Evolutionary conservation across 1,140 invertebrate genomes (phyloP), one percentile per base, ranked within the genome.

Genomic region (Drosophila littoralis): DNA sequence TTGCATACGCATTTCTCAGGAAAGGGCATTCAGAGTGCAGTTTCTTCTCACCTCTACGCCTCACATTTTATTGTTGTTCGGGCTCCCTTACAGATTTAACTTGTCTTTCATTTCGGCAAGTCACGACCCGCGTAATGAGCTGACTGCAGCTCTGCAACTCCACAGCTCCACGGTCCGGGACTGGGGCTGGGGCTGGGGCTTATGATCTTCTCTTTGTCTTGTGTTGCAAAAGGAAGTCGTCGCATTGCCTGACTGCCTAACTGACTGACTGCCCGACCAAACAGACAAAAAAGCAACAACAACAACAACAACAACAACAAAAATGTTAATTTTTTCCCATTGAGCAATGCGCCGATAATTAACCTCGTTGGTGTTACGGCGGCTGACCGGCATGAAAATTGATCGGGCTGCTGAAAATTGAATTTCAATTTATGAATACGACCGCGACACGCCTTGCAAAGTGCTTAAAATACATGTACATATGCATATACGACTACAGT

Each of bases 121-220:
- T 89, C 84, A 89, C 84, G 84, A 89, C 84, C 84, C 84, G 77
- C 85, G 84, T 89, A 89, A 89, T 89, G 84, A 89, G 84, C 84
- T 59, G 60, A 57, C 59, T 64, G 52, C 51, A 54, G 51, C 51
- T 54, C 51, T 22, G 22, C 22, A 54, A 33, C 51, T 54, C 33
- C 51, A 54, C 17, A 54, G 51, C 51, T 54, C 33, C 51, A 54
- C 17, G 33, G 51, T 38, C 66, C 52, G 59, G 66, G 52, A 58
- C 58, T 35, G 71, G 57, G 60, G 73, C 73, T 75, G 22, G 22
- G 22, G 22, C 73, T 75, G 22, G 22, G 22, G 22, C 73, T 75
- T 75, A 75, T 76, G 71, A 82, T 79, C 82, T 86, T 67, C 79
- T 60, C 70, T 75, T 79, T 86, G 78, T 83, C 59, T 79, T 83